These are phyloP conservation scores for Nibea coibor DNA, from an alignment of 2,113 vertebrate species.

Conservation along the genomic window DNA sequence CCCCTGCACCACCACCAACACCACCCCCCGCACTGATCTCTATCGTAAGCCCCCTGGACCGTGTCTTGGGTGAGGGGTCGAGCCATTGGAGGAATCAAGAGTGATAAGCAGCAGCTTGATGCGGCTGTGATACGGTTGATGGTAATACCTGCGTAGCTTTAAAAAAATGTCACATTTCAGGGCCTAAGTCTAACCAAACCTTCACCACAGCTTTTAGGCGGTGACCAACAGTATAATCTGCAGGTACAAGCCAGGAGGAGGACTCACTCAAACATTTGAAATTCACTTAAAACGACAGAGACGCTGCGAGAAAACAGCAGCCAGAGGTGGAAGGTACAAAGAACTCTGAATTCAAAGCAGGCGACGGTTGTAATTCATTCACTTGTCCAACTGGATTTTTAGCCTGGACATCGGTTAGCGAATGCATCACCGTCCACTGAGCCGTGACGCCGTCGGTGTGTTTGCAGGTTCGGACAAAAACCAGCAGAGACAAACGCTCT, in stretches of 20 bases:
- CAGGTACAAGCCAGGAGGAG: not conserved
- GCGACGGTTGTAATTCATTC: not conserved
- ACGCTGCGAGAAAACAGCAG: not conserved
- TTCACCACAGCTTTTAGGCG: not conserved
- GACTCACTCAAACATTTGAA: not conserved
- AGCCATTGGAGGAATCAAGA: conserved; percentile 26
- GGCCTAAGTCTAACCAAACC: not conserved
- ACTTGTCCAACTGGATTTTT: no score
- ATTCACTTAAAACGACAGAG: no score
- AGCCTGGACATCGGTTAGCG: not conserved
- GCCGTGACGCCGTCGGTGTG: no score
- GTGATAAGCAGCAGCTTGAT: conserved; percentile 11
- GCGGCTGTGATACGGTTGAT: not conserved
- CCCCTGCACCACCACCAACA: conserved; percentile 13
- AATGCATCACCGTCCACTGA: no score
- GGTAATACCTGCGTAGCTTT: no score
- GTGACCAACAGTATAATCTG: not conserved
- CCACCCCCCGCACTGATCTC: conserved; percentile 71
- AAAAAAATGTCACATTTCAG: not conserved
- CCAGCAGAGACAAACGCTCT: no score
- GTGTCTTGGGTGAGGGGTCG: conserved; percentile 40
- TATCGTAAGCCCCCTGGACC: conserved; percentile 71
- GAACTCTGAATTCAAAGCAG: not conserved
- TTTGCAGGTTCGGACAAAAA: no score
- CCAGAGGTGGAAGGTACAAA: not conserved